Base-by-base conservation (phyloP, 2,797 vertebrate species). In the Pempheris klunzingeri region DNA sequence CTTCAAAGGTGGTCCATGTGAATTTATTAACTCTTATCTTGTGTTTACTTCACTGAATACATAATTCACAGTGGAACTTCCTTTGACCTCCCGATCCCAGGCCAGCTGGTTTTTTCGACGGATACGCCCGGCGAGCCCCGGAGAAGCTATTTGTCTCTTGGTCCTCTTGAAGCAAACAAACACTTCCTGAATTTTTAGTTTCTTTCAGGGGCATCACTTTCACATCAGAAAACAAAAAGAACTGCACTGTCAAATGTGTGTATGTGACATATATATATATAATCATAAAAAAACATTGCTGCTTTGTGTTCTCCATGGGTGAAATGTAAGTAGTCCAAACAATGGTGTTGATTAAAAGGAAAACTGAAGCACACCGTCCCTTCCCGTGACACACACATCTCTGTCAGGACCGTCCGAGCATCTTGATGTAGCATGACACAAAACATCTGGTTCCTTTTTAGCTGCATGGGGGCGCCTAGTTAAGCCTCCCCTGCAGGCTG, bases 371-470 rank as follows among this genome's bases (percentile, higher is more conserved):
- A 30, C 17, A 15, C 3, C 2, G 50, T 71, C 47, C 1, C 24
- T 70, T 77, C 36, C 71, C 30, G 18, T 85, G 86, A 88, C 88
- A 83, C 49, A 88, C 88, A 83, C 49, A 66, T 82, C 71, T 80
- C 74, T 71, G 65, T 88, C 75, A 53, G 65, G 57, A 65, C 69
- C 34, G 70, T 85, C 59, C 14, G 47, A 72, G 77, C 69, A 54
- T 90, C 79, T 87, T 87, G 78, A 90, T 91, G 82, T 70, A 79
- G 87, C 82, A 82, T 79, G 91, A 93, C 89, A 87, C 71, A 67
- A 88, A 89, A 93, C 94, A 95, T 95, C 94, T 95, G 94, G 90
- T 94, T 95, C 87, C 88, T 91, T 88, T 95, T 94, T 90, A 84
- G 84, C 85, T 84, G 85, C 82, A 81, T 83, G 84, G 88, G 90